Conservation (phyloP, 2,888 invertebrate species). For the Aleiodes leptofemur region DNA sequence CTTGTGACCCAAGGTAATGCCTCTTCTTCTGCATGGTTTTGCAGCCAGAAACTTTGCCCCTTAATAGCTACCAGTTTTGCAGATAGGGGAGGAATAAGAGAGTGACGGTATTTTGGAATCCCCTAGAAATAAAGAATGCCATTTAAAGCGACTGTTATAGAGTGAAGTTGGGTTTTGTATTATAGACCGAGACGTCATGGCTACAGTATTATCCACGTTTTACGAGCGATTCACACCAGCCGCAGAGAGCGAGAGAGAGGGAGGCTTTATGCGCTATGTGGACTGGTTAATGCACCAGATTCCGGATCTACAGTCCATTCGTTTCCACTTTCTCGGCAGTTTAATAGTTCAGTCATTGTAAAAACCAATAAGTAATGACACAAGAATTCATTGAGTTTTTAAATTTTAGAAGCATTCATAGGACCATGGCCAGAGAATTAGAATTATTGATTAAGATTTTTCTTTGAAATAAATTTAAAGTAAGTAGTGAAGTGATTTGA, state of each 20-base stretch:
- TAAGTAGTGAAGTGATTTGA: too few species aligned
- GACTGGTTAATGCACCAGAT: slow-evolving; percentile 64
- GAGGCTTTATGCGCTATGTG: slow-evolving; percentile 57
- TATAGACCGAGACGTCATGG: slow-evolving; percentile 46
- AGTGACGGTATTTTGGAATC: slow-evolving; percentile 35
- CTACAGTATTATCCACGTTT: slow-evolving; percentile 52
- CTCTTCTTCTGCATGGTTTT: slow-evolving; percentile 23
- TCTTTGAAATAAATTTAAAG: too few species aligned
- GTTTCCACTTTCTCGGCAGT: too few species aligned
- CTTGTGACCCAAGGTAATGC: neutral
- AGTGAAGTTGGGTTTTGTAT: slow-evolving; percentile 33
- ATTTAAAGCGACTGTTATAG: slow-evolving; percentile 53
- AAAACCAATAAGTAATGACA: too few species aligned
- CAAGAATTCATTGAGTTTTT: too few species aligned
- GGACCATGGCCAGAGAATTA: too few species aligned
- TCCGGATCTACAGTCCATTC: slow-evolving; percentile 43
- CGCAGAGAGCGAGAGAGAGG: slow-evolving; percentile 26
- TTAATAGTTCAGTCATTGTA: too few species aligned
- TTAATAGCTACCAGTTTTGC: slow-evolving; percentile 58
- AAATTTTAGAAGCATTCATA: too few species aligned
- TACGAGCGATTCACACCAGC: slow-evolving; percentile 64
- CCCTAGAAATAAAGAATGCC: slow-evolving; percentile 59
- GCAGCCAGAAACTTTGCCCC: slow-evolving; percentile 48
- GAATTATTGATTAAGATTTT: too few species aligned
- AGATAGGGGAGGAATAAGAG: slow-evolving; percentile 28